Base-by-base conservation (phyloP, 2,797 vertebrate genomes). In the Halcyon badia region DNA sequence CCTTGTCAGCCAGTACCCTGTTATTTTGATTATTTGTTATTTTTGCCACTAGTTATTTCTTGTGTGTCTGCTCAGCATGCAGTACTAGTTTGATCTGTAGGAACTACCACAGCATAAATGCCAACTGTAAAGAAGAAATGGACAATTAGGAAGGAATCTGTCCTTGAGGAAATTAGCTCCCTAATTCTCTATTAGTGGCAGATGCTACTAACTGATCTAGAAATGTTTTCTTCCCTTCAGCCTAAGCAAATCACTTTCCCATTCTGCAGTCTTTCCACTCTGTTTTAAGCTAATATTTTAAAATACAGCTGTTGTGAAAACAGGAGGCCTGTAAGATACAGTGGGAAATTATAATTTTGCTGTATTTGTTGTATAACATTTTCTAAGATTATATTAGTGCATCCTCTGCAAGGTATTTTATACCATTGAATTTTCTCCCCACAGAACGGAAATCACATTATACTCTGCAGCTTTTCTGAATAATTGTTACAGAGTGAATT, bases 151-250 rank as follows among this genome's bases (percentile, higher is more conserved):
- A 88, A 83, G 22, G 89, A 91, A 95, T 87, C 69, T 95, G 89
- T 95, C 92, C 95, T 92, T 91, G 66, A 94, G 89, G 87, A 97
- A 93, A 91, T 90, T 77, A 94, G 25, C 22, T 91, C 30, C 39
- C 35, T 90, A 88, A 94, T 95, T 90, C 39, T 90, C 73, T 69
- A 10, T 82, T 86, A 86, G 87, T 76, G 83, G 80, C 83, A 95
- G 89, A 85, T 94, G 93, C 62, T 94, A 76, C 89, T 35, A 33
- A 46, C 72, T 65, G 65, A 79, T 94, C 41, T 81, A 91, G 84
- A 89, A 92, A 90, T 64, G 49, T 64, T 86, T 93, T 82, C 15
- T 58, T 87, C 91, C 49, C 82, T 93, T 91, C 48, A 81, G 35
- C 76, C 49, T 94, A 56, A 92, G 83, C 70, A 92, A 93, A 90